Conservation (phyloP, 2,888 invertebrate genomes). For the Pharmacophagus antenor region DNA sequence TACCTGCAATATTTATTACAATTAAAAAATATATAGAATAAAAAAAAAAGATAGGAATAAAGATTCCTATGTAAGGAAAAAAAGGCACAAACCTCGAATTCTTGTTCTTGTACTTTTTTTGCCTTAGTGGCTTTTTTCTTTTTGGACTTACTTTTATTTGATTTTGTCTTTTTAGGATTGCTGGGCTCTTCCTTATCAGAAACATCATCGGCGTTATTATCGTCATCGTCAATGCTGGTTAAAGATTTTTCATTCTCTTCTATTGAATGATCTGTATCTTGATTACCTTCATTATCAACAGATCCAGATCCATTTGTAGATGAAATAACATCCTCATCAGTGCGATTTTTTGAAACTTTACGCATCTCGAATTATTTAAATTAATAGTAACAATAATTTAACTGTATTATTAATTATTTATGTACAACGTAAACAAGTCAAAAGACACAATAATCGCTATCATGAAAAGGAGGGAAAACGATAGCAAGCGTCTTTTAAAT, state of each 20-base stretch:
- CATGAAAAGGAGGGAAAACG: conserved; percentile 30
- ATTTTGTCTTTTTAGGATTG: conserved; percentile 27
- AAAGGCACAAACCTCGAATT: conserved; percentile 73
- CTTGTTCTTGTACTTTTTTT: conserved; percentile 49
- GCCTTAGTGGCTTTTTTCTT: conserved; percentile 59
- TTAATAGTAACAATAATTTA: conserved; percentile 22
- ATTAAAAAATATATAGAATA: neutral
- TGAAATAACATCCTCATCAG: conserved; percentile 70
- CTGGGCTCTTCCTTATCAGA: conserved; percentile 33
- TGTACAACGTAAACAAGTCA: conserved; percentile 18
- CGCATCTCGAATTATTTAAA: conserved; percentile 55
- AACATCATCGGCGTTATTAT: conserved; percentile 39
- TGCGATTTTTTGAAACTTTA: conserved; percentile 69
- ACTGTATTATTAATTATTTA: neutral
- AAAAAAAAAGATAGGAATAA: neutral
- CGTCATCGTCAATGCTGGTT: conserved; percentile 41
- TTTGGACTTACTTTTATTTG: conserved; percentile 42
- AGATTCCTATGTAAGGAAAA: neutral
- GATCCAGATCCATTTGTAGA: conserved; percentile 75
- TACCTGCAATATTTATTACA: conserved; percentile 71
- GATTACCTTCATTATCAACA: conserved; percentile 44
- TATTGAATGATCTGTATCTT: conserved; percentile 36
- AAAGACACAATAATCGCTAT: conserved; percentile 15
- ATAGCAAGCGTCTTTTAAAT: conserved; percentile 21
- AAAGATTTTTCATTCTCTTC: conserved; percentile 36